Evolutionary conservation across 2,797 vertebrate genomes (phyloP).

Genomic region (Parauchenoglanis punctatus): DNA sequence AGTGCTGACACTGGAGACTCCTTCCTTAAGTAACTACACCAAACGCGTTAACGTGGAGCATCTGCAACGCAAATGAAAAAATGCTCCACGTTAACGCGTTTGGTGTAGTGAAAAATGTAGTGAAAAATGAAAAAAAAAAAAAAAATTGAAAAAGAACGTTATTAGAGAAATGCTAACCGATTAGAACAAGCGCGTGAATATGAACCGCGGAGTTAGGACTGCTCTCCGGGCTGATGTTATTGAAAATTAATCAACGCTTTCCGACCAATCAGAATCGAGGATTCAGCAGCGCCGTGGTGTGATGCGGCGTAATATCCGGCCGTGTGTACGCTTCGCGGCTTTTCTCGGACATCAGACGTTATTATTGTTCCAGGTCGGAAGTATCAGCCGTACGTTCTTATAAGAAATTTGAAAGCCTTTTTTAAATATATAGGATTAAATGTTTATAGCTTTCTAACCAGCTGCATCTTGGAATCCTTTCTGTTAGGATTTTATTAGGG

Average conservation of each 20-base stretch:
- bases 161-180: neutral
- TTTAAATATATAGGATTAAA: neutral
- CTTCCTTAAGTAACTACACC: neutral
- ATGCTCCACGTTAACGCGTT: too few relatives aligned
- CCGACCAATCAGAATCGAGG: neutral
- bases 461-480: neutral
- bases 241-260: neutral
- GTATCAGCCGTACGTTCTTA: too few relatives aligned
- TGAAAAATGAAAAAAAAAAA: too few relatives aligned
- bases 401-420: too few relatives aligned
- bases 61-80: neutral
- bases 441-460: neutral
- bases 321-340: too few relatives aligned
- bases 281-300: neutral
- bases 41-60: too few relatives aligned
- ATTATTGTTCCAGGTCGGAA: too few relatives aligned
- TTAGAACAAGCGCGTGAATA: neutral
- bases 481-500: neutral
- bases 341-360: too few relatives aligned
- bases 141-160: too few relatives aligned
- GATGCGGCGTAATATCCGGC: too few relatives aligned
- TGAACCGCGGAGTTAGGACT: neutral
- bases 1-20: conserved; percentile 3
- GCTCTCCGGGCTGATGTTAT: neutral
- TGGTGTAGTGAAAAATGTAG: too few relatives aligned